A percentile compares a stretch with the other conserved stretches of the same genome.
phyloP scores from a whole-genome alignment of 30 jellyfish, hydroid and myxozoan species.

The Phacellophora camtschatica region DNA sequence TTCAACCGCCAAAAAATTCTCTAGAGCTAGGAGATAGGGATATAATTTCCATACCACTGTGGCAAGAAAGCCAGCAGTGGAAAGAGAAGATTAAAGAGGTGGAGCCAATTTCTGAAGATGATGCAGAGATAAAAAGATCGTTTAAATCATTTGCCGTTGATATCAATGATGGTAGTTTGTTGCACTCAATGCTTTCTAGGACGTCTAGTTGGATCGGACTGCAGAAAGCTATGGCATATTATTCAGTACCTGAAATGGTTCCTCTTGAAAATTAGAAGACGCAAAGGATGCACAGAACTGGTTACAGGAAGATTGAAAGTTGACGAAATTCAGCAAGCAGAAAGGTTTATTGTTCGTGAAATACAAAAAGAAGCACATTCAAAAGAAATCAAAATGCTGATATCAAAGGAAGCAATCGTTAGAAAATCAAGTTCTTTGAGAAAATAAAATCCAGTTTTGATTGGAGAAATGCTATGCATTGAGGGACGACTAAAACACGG shows the following conservation, averaged over 20 bases:
- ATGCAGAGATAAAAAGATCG: neutral
- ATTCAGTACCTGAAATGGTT: neutral
- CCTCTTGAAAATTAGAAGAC: neutral
- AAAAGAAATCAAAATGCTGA: neutral
- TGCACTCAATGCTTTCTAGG: neutral
- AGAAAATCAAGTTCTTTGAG: neutral
- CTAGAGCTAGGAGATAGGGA: no score
- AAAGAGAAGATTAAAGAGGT: neutral
- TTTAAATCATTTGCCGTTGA: neutral
- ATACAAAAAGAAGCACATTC: neutral
- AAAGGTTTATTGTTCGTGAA: neutral
- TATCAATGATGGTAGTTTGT: neutral
- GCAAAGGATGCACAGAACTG: no score
- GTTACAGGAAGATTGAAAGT: neutral
- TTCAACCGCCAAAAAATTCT: no score
- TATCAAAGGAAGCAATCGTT: neutral
- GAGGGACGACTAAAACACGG: neutral
- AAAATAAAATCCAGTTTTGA: neutral
- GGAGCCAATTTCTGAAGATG: constrained; percentile 14
- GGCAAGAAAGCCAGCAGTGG: neutral
- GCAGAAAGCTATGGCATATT: constrained; percentile 9
- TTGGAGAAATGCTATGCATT: neutral
- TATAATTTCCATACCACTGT: no score
- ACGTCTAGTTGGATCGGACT: neutral
- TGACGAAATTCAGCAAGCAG: neutral